Evolutionary conservation across 2,113 vertebrate species (phyloP), one percentile per base, ranked within the genome.

Genomic region (Sceloporus undulatus): DNA sequence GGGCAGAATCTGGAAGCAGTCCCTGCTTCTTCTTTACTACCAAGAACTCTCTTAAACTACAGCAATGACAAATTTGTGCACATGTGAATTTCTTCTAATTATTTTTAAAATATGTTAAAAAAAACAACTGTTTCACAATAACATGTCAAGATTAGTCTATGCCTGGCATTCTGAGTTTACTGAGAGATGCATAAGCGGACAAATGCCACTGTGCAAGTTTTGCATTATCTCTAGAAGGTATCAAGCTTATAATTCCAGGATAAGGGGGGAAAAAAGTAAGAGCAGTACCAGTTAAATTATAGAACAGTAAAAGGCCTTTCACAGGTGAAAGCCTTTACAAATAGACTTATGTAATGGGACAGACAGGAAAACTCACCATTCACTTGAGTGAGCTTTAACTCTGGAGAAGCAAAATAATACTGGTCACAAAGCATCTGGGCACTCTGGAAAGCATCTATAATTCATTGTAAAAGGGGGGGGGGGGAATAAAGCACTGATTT

Each of bases 401-500:
- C 98, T 59, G 99, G 99, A 82, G 98, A 99, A 48, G 97, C 98
- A 90, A 99, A 96, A 90, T 99, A 99, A 96, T 99, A 99, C 95
- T 99, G 98, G 94, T 99, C 98, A 96, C 99, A 99, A 85, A 99
- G 97, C 98, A 99, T 94, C 94, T 97, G 98, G 65, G 99, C 95
- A 62, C 97, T 98, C 90, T 98, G 98, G 89, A 97, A 99, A 66
- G 99, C 99, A 96, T 99, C 99, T 99, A 93, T 29, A 97, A 95
- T 79, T 89, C 71, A 90, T 83, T 90, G 92, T 62, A 73, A 65
- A 14, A 9, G 0, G 34, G 70, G 14, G 0, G 0, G 70, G 1
- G 89, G 74, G 0, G 29, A 7, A 4, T 34, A 14, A 27, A 65
- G 11, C 21, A 87, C 27, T 6, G 13, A 68, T 34, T 29, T 9